Percentiles rank a stretch among this genome's conserved stretches.
Evolutionary conservation across 2,797 vertebrate species (phyloP).

Genomic region (Staurois parvus): DNA sequence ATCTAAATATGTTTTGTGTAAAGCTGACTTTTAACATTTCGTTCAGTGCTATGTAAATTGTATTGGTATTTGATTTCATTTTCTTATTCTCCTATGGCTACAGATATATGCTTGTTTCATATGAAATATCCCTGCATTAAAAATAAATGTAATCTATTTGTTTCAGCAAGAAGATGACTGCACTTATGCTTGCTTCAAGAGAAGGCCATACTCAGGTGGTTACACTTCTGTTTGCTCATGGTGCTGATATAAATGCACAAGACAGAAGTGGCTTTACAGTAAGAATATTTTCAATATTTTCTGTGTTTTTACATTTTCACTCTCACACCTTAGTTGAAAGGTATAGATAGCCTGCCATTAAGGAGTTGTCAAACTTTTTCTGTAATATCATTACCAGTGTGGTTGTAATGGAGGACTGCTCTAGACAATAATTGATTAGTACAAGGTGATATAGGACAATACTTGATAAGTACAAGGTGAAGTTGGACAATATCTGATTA

Average conservation of each 20-base stretch:
- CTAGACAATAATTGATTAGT: too few species aligned
- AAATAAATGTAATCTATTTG: constrained; percentile 26
- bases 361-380: neutral
- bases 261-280: constrained; percentile 88
- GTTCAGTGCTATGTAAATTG: too few species aligned
- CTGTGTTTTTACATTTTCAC: too few species aligned
- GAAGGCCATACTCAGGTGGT: constrained; percentile 82
- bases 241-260: constrained; percentile 85
- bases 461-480: too few species aligned
- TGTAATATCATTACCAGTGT: too few species aligned
- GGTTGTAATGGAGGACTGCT: too few species aligned
- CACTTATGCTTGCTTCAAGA: constrained; percentile 88
- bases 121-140: neutral
- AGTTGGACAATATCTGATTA: too few species aligned
- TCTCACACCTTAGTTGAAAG: neutral
- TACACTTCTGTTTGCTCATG: constrained; percentile 84
- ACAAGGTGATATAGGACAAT: too few species aligned
- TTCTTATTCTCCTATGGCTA: too few species aligned
- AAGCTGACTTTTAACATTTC: too few species aligned
- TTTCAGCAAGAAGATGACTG: constrained; percentile 83
- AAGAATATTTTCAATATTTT: constrained; percentile 59
- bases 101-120: neutral
- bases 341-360: neutral
- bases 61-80: too few species aligned
- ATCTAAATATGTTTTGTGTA: too few species aligned